Percentiles rank a stretch among this genome's conserved stretches.
Evolutionary conservation across 2,888 invertebrate genomes (phyloP).

Genomic region (Hybos culiciformis): DNA sequence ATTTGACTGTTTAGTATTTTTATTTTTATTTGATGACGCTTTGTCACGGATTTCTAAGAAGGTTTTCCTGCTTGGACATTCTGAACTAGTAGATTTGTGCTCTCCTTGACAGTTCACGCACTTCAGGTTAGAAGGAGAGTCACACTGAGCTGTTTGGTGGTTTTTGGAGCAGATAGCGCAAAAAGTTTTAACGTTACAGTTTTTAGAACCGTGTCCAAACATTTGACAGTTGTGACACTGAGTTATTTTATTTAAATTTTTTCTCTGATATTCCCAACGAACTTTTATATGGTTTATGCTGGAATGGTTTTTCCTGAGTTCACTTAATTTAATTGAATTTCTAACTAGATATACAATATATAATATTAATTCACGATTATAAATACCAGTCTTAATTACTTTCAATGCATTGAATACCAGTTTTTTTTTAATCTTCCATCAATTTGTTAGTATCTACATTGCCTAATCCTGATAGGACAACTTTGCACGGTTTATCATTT

Average conservation of each 20-base stretch:
- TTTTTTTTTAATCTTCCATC: neutral
- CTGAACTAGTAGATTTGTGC: no score
- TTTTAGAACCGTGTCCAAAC: neutral
- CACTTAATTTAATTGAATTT: neutral
- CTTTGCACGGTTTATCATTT: neutral
- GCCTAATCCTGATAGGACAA: neutral
- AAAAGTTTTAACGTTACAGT: neutral
- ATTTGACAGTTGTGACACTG: no score
- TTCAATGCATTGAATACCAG: neutral
- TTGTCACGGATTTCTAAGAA: no score
- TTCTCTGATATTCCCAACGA: neutral
- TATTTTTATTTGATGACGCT: no score
- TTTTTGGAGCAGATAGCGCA: neutral
- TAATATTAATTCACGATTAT: neutral
- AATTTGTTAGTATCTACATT: neutral
- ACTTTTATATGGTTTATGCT: neutral
- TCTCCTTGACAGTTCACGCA: no score
- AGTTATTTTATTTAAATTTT: neutral
- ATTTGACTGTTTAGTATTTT: no score
- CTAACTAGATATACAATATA: neutral
- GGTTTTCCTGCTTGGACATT: no score
- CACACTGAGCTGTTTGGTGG: neutral
- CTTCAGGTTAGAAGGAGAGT: no score
- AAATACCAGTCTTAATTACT: neutral
- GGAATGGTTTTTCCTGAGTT: neutral